A percentile compares a stretch with the other conserved stretches of the same genome.
Conservation (phyloP, 1,140 invertebrate genomes). For the Drosophila lowei region DNA sequence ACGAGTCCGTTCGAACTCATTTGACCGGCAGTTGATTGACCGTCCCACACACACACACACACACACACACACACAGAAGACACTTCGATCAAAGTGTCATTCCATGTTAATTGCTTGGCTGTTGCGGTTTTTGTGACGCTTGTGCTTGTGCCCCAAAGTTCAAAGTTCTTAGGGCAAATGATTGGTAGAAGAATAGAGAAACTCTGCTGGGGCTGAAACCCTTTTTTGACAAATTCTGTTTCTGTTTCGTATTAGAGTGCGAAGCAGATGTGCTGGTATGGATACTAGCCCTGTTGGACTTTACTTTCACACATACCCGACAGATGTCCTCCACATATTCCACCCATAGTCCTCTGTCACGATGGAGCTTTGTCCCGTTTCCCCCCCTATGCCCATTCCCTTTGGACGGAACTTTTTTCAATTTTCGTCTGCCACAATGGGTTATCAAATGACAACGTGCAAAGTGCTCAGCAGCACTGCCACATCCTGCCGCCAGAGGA, state of each 20-base stretch:
- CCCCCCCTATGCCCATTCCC: slow-evolving; percentile 17
- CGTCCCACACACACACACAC: neutral
- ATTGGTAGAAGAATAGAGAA: neutral
- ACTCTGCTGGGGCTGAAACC: slow-evolving; percentile 11
- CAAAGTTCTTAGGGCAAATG: slow-evolving; percentile 38
- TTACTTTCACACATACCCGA: slow-evolving; percentile 45
- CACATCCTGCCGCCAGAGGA: slow-evolving; percentile 53
- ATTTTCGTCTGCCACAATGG: slow-evolving; percentile 79
- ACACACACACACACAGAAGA: slow-evolving; percentile 40
- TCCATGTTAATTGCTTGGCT: slow-evolving; percentile 56
- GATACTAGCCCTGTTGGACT: slow-evolving; percentile 48
- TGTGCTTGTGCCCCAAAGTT: slow-evolving; percentile 33
- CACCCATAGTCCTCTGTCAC: slow-evolving; percentile 6
- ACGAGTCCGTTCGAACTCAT: slow-evolving; percentile 21
- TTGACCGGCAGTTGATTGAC: slow-evolving; percentile 36
- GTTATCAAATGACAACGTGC: slow-evolving; percentile 81
- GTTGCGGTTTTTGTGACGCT: slow-evolving; percentile 42
- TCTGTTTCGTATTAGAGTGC: neutral
- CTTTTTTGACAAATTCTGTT: slow-evolving; percentile 34
- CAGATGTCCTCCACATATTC: slow-evolving; percentile 29
- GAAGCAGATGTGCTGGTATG: slow-evolving; percentile 18
- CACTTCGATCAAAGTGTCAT: slow-evolving; percentile 57
- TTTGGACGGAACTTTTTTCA: slow-evolving; percentile 61
- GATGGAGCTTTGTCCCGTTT: slow-evolving; percentile 17
- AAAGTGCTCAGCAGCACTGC: slow-evolving; percentile 53